Base-by-base conservation (phyloP, 2,888 invertebrate species). In the Sphinx pinastri region DNA sequence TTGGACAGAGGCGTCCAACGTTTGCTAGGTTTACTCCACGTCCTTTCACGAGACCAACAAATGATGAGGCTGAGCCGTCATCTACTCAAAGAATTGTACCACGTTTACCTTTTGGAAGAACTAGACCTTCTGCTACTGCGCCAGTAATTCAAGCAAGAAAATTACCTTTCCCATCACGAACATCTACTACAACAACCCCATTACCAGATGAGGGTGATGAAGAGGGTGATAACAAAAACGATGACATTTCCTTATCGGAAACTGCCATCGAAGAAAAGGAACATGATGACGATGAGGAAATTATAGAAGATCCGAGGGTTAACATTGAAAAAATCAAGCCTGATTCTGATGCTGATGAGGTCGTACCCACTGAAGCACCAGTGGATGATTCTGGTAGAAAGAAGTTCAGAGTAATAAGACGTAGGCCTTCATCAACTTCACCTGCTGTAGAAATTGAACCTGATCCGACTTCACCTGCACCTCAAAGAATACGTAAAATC, bases 251-350 rank as follows among this genome's bases (percentile, higher is more conserved):
- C 69, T 80, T 94, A 58, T 94, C 94, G n/a, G 94, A 94, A 82
- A 92, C 89, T 82, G 88, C 92, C n/a, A 91, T 93, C 72, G 92
- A 87, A 79, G 93, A 93, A 75, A 90, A 93, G 75, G 93, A 93
- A 78, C 93, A 94, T n/a, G 82, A 87, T 49, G 89, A 88, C 68
- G 74, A 77, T 14, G 71, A 73, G 49, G 84, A 84, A 7, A 74
- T 80, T 4, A 77, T 75, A 52, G 80, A 82, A 73, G 75, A 79
- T 70, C 63, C 19, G 52, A 82, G 84, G 72, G 78, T 89, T 38
- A 72, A 89, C 60, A 82, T 88, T 7, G 89, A 90, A 72, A 89
- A 88, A 77, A 67, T 89, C 12, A 85, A 85, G 75, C 67, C 85
- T 25, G 79, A 86, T 16, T 75, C 78, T 49, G 73, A 77, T 55